A percentile compares a stretch with the other conserved stretches of the same genome.
Evolutionary conservation across 64 coral and sea anemone species (phyloP).

Genomic region (Pachyseris speciosa): DNA sequence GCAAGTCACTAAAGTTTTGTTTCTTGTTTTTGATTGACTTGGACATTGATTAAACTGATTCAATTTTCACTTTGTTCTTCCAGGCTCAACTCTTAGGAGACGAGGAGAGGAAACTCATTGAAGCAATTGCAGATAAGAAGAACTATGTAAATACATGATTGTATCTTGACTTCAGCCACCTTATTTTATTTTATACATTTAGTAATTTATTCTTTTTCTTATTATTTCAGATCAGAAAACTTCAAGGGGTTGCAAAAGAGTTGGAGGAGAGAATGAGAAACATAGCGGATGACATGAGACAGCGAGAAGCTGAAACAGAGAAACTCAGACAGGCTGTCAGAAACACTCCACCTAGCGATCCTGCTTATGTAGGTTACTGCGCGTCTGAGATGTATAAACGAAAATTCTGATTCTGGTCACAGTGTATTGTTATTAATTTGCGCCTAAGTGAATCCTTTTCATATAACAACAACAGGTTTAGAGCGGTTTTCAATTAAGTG

Average conservation of each 20-base stretch:
- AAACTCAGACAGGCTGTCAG: constrained; percentile 59
- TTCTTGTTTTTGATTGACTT: not conserved
- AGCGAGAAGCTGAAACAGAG: constrained; percentile 73
- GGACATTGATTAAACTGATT: not conserved
- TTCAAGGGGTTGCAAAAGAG: constrained; percentile 82
- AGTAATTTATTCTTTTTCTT: not conserved
- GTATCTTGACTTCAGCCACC: not conserved
- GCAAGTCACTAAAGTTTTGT: not conserved
- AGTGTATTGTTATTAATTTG: no score
- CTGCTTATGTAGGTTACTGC: constrained; percentile 61
- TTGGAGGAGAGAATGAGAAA: constrained; percentile 78
- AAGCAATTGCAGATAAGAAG: constrained; percentile 79
- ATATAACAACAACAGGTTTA: no score
- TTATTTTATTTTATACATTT: not conserved
- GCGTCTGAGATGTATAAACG: not conserved
- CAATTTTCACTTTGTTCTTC: not conserved
- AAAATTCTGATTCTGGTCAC: no score
- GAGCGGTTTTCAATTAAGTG: no score
- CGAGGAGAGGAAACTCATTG: constrained; percentile 84
- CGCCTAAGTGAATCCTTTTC: no score
- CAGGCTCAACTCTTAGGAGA: constrained; percentile 81
- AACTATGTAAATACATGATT: constrained; percentile 71
- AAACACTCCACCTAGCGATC: constrained; percentile 51
- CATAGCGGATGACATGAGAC: constrained; percentile 67
- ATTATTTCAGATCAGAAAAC: constrained; percentile 70